Evolutionary conservation across 2,113 vertebrate species (phyloP).

Genomic region (Azemiops feae): DNA sequence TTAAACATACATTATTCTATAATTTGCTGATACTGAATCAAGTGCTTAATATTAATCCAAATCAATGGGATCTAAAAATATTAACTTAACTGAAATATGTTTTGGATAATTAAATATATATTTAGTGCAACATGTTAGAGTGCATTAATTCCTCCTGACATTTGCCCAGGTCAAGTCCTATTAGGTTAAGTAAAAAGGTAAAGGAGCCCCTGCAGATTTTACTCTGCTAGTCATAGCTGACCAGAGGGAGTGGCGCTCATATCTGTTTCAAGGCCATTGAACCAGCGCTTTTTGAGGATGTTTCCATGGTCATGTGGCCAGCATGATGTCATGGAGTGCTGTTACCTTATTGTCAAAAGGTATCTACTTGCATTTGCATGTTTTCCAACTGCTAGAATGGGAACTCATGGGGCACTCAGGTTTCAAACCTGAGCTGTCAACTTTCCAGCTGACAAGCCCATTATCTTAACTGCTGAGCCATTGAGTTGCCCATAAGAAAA

Average conservation of each 20-base stretch:
- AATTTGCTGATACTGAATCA: not conserved
- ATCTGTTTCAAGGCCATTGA: no score
- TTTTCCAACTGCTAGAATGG: not conserved
- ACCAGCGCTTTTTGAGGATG: no score
- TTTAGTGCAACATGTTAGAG: slow-evolving; percentile 31
- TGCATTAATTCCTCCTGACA: slow-evolving; percentile 31
- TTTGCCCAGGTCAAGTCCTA: slow-evolving; percentile 33
- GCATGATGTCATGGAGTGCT: not conserved
- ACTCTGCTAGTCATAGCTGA: no score
- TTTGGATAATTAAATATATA: slow-evolving; percentile 33
- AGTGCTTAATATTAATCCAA: not conserved
- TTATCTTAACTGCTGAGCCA: not conserved
- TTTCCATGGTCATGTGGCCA: no score
- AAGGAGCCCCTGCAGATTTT: no score
- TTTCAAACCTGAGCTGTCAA: not conserved
- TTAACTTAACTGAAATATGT: slow-evolving; percentile 3
- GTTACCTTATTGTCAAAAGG: not conserved
- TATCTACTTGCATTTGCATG: not conserved
- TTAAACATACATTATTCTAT: not conserved
- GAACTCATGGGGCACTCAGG: not conserved
- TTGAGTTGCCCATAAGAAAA: not conserved
- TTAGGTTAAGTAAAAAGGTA: slow-evolving; percentile 1
- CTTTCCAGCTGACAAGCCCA: not conserved
- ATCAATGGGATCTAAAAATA: slow-evolving; percentile 7
- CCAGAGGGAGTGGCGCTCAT: no score